These are phyloP conservation scores for Lampris megalopsis DNA, from an alignment of 2,113 vertebrate genomes.

Conservation along the genomic window DNA sequence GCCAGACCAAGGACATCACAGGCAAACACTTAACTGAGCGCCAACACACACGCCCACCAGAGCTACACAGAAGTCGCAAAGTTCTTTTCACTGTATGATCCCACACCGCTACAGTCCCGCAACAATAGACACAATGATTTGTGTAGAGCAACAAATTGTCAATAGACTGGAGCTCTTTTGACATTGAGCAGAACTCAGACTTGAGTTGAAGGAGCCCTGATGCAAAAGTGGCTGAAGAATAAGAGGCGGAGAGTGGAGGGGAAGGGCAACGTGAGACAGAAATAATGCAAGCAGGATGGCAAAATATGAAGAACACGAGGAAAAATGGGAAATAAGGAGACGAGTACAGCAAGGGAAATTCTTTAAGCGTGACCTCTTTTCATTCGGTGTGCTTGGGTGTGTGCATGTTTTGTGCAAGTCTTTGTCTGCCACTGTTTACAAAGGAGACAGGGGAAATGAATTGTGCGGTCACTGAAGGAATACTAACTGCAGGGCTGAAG, in stretches of 20 bases:
- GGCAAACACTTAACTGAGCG: background rate
- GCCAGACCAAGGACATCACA: slow-evolving; percentile 44
- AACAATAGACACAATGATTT: slow-evolving; percentile 54
- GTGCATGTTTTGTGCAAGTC: background rate
- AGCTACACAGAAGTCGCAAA: background rate
- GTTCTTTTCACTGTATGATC: slow-evolving; percentile 18
- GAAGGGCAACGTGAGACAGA: slow-evolving; percentile 33
- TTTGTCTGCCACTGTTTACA: background rate
- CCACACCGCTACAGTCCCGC: slow-evolving; percentile 18
- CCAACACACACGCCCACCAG: background rate
- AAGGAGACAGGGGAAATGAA: too few species aligned
- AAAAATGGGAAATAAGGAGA: background rate
- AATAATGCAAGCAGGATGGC: slow-evolving; percentile 10
- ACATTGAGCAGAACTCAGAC: slow-evolving; percentile 65
- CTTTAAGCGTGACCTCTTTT: background rate
- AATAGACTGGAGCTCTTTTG: slow-evolving; percentile 64
- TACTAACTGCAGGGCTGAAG: too few species aligned
- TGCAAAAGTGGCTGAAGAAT: slow-evolving; percentile 53
- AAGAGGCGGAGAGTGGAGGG: slow-evolving; percentile 22
- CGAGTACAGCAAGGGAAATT: background rate
- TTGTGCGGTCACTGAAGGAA: too few species aligned
- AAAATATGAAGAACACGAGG: slow-evolving; percentile 40
- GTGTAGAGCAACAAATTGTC: slow-evolving; percentile 26
- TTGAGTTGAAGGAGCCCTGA: slow-evolving; percentile 45
- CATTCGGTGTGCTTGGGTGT: background rate